A percentile compares a stretch with the other conserved stretches of the same genome.
Evolutionary conservation across 2,888 invertebrate genomes (phyloP).

Genomic region (Notodonta ziczac): DNA sequence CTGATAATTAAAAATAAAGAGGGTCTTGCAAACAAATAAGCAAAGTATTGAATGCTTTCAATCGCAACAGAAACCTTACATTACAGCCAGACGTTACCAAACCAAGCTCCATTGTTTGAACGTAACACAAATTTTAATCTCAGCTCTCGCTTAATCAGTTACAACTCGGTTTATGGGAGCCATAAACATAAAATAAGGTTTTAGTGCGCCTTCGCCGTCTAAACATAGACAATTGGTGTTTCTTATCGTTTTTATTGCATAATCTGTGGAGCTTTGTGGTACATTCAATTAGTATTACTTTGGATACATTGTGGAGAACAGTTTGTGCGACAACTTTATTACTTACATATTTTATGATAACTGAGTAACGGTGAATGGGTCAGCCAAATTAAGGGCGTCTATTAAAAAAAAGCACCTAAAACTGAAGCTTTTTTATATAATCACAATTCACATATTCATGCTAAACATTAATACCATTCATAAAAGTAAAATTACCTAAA

Average conservation of each 20-base stretch:
- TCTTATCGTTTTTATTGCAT: constrained; percentile 52
- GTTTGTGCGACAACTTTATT: not conserved
- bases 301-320: constrained; percentile 12
- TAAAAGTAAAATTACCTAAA: no score
- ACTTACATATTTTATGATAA: not conserved
- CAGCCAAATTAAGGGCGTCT: no score
- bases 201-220: constrained; percentile 25
- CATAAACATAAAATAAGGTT: constrained; percentile 38
- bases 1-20: no score
- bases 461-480: no score
- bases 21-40: not conserved
- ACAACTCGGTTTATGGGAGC: constrained; percentile 23
- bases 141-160: constrained; percentile 24
- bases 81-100: not conserved
- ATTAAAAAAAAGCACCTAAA: no score
- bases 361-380: no score
- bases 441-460: no score
- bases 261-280: constrained; percentile 39
- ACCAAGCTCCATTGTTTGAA: constrained; percentile 18
- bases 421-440: no score
- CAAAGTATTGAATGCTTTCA: not conserved
- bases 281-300: constrained; percentile 34
- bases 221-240: constrained; percentile 43
- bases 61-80: not conserved
- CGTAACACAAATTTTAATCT: constrained; percentile 33